A percentile compares a stretch with the other conserved stretches of the same genome.
Evolutionary conservation across 2,888 invertebrate genomes (phyloP).

Genomic region (Melanostoma scalare): DNA sequence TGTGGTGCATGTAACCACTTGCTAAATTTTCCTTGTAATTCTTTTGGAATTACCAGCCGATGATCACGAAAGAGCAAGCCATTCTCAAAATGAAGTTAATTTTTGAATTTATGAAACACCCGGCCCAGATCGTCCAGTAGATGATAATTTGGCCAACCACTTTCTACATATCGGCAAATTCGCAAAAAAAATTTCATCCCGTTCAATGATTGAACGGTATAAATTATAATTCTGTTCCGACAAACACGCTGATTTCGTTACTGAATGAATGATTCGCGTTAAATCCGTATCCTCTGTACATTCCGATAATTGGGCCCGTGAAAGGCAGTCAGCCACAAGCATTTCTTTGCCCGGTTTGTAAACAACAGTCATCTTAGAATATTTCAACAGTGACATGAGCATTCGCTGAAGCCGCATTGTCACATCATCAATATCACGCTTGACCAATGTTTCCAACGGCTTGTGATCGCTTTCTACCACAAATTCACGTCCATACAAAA

Average conservation of each 20-base stretch:
- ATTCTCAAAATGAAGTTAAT: slow-evolving; percentile 22
- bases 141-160: slow-evolving; percentile 37
- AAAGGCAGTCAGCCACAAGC: slow-evolving; percentile 74
- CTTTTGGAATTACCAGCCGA: slow-evolving; percentile 16
- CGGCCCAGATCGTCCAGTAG: slow-evolving; percentile 24
- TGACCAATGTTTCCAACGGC: slow-evolving; percentile 72
- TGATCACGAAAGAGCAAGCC: slow-evolving; percentile 29
- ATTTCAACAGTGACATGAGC: slow-evolving; percentile 40
- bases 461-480: slow-evolving; percentile 78
- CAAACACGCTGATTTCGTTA: slow-evolving; percentile 15
- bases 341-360: slow-evolving; percentile 61
- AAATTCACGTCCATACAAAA: slow-evolving; percentile 70
- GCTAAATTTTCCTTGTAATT: background rate
- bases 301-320: slow-evolving; percentile 69
- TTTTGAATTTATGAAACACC: slow-evolving; percentile 18
- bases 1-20: slow-evolving; percentile 28
- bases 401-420: slow-evolving; percentile 39
- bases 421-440: slow-evolving; percentile 48
- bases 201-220: slow-evolving; percentile 2
- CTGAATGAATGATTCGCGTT: slow-evolving; percentile 21
- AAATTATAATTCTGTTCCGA: slow-evolving; percentile 33
- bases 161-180: background rate
- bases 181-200: background rate
- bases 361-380: slow-evolving; percentile 29
- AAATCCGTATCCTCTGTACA: slow-evolving; percentile 31